Percentiles rank a stretch among this genome's conserved stretches.
Evolutionary conservation across 2,797 vertebrate species (phyloP).

Genomic region (Chloroceryle amazona): DNA sequence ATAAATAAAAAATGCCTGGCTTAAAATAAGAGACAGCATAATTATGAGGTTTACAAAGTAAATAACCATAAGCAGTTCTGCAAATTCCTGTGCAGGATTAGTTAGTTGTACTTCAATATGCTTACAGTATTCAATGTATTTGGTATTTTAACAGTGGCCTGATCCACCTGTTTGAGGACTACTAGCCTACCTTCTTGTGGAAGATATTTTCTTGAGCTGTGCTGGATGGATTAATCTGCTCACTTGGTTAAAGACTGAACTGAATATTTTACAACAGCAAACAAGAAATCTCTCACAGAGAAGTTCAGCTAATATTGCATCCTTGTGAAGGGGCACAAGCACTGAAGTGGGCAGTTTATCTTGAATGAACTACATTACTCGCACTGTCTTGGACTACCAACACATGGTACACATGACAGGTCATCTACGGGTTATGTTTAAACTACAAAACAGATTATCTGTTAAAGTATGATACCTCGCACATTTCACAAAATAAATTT

Average conservation of each 20-base stretch:
- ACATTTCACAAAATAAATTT: not conserved
- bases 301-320: not conserved
- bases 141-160: not conserved
- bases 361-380: not conserved
- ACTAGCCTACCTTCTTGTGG: not conserved
- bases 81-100: not conserved
- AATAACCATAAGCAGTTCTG: not conserved
- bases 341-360: not conserved
- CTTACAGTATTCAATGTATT: not conserved
- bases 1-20: not conserved
- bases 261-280: not conserved
- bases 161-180: not conserved
- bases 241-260: not conserved
- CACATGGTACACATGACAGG: fast-evolving
- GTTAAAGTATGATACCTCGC: not conserved
- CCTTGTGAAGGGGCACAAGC: not conserved
- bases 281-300: not conserved
- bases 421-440: not conserved
- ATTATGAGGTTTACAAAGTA: not conserved
- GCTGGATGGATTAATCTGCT: not conserved
- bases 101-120: not conserved
- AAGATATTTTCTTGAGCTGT: not conserved
- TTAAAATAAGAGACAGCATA: not conserved
- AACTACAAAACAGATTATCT: not conserved
- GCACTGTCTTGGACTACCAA: not conserved